Evolutionary conservation across 2,888 invertebrate species (phyloP), one percentile per base, ranked within the genome.

Genomic region (Homarus gammarus): DNA sequence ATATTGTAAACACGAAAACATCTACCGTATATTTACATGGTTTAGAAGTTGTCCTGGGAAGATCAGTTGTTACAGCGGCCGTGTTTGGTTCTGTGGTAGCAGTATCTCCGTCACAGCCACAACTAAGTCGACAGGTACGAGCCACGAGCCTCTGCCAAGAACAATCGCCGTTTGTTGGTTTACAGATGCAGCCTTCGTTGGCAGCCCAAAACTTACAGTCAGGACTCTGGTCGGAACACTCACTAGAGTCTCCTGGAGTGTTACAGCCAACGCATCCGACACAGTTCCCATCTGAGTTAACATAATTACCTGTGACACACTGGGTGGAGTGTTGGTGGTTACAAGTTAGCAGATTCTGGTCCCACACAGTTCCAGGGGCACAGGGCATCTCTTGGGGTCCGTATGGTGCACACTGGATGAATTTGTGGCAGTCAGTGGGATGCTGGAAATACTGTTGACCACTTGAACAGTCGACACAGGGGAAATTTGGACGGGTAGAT

Each of bases 401-500:
- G 38, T n/a, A n/a, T n/a, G n/a, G n/a, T n/a, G n/a, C n/a, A n/a
- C n/a, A n/a, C n/a, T n/a, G n/a, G n/a, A n/a, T n/a, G n/a, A 81
- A 12, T 56, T 33, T 8, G 27, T 90, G 87, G 72, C 87, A 88
- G n/a, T 87, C 91, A 0, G 90, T 84, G 38, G 90, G 91, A 10
- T 79, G 33, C 72, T 89, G 78, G 15, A 90, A 36, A 49, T 78
- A 81, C 61, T 81, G 22, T 8, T 49, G 73, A 38, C 78, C 33
- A 27, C 83, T n/a, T 38, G 89, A 56, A 36, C 87, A 84, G 18
- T 85, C 72, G 79, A 84, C 83, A 82, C 87, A 92, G 5, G 64
- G 38, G 72, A 82, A 92, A 92, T 75, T 83, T 64, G 18, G 77
- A 33, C 0, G 87, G 89, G 56, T 92, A 84, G 33, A 91, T 83